Evolutionary conservation across 2,888 invertebrate species (phyloP).

Genomic region (Drosophila gaucha): DNA sequence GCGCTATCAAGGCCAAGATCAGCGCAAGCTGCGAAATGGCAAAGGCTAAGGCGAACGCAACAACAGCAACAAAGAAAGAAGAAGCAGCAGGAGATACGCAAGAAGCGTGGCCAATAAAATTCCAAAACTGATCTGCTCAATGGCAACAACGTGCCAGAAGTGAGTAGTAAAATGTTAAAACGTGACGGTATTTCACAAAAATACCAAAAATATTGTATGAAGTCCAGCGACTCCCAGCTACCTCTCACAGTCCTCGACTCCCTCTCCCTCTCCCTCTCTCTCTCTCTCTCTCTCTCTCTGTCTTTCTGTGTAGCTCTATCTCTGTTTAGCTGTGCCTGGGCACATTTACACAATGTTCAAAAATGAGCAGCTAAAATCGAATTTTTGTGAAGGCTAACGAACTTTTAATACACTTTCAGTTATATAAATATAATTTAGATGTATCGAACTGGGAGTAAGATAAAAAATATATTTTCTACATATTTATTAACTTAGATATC

Average conservation of each 20-base stretch:
- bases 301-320: background rate
- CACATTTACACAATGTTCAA: too few relatives aligned
- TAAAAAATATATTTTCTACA: too few relatives aligned
- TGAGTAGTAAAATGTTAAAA: constrained; percentile 80
- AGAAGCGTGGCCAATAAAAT: constrained; percentile 81
- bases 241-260: background rate
- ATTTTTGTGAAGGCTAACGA: background rate
- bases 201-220: constrained; percentile 55
- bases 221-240: background rate
- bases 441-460: too few relatives aligned
- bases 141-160: constrained; percentile 78
- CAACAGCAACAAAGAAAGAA: constrained; percentile 12
- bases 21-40: constrained; percentile 59
- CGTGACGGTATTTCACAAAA: constrained; percentile 76
- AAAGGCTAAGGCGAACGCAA: constrained; percentile 31
- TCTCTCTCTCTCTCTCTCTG: background rate
- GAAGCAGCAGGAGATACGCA: constrained; percentile 48
- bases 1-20: constrained; percentile 81
- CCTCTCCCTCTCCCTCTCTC: constrained; percentile 2
- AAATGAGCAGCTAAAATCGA: too few relatives aligned
- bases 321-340: too few relatives aligned
- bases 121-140: constrained; percentile 75
- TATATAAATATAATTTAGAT: too few relatives aligned
- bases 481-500: too few relatives aligned
- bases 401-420: constrained; percentile 3